Percentiles rank a stretch among this genome's conserved stretches.
Conservation (phyloP, 2,888 invertebrate species). For the Diaphora mendica region DNA sequence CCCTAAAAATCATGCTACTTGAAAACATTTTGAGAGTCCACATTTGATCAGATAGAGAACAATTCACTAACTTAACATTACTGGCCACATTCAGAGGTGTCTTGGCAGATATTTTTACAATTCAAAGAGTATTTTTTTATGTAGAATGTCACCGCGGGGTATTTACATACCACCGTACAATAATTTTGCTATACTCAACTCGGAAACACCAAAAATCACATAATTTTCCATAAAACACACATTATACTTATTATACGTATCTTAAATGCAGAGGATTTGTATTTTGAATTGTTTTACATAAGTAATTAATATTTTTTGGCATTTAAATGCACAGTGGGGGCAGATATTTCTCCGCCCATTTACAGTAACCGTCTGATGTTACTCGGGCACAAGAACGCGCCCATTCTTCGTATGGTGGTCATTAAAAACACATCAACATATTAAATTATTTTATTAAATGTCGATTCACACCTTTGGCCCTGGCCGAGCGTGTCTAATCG, state of each 20-base stretch:
- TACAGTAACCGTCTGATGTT: conserved; percentile 43
- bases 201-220: background rate
- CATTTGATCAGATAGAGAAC: background rate
- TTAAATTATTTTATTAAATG: conserved; percentile 83
- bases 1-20: background rate
- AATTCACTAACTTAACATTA: conserved; percentile 23
- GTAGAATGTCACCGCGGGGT: background rate
- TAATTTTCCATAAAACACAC: background rate
- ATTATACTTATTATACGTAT: no score
- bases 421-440: conserved; percentile 82
- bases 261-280: background rate
- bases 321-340: conserved; percentile 28
- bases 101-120: background rate
- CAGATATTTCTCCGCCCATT: conserved; percentile 32
- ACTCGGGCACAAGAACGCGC: conserved; percentile 42
- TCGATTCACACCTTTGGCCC: conserved; percentile 81
- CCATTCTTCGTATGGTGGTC: conserved; percentile 56
- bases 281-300: conserved; percentile 8
- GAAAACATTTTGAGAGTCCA: background rate
- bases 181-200: background rate
- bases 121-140: background rate
- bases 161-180: background rate
- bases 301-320: conserved; percentile 13
- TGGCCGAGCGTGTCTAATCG: conserved; percentile 69
- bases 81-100: conserved; percentile 1